Evolutionary conservation across 2,797 vertebrate genomes (phyloP), one percentile per base, ranked within the genome.

Genomic region (Channa striata): DNA sequence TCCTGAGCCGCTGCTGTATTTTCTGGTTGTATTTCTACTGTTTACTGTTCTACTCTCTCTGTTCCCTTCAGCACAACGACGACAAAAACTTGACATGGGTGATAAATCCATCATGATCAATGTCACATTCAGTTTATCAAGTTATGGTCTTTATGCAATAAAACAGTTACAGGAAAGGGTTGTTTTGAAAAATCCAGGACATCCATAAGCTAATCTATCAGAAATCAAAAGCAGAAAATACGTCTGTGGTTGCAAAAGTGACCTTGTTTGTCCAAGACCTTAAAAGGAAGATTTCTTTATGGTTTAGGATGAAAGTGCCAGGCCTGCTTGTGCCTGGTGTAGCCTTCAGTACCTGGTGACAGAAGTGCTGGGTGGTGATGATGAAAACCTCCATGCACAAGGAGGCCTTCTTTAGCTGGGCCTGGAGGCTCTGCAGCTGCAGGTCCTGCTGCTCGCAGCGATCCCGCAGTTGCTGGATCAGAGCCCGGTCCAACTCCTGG

Each of bases 311-410:
- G 1, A 37, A 58, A n/a, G 25, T 30, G 25, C 4, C 8, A 9
- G 8, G 36, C 10, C 36, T 37, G 36, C 36, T 37, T 37, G 7
- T 11, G 5, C 30, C 14, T 33, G 49, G 33, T 48, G 59, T 23
- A 4, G 11, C 72, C 37, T n/a, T n/a, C n/a, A n/a, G n/a, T 92
- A 99, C 97, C 96, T 97, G 96, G 43, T 81, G 84, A 78, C 93
- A 96, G 90, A 98, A 98, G 90, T 98, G 93, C 89, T 96, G 96
- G 0, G 96, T 96, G 59, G 96, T 94, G 81, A 99, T 90, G 16
- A 94, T 94, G 51, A 99, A 95, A 0, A 95, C 95, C 3, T 97
- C 94, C 84, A 98, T 93, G 72, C 95, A 95, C 10, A 93, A 90
- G 8, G 89, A 85, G 23, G 95, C 92, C 73, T 91, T 95, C 72